Percentiles rank a stretch among this genome's conserved stretches.
phyloP scores from a whole-genome alignment of 2,888 invertebrate genomes.

The Steinernema scapterisci region DNA sequence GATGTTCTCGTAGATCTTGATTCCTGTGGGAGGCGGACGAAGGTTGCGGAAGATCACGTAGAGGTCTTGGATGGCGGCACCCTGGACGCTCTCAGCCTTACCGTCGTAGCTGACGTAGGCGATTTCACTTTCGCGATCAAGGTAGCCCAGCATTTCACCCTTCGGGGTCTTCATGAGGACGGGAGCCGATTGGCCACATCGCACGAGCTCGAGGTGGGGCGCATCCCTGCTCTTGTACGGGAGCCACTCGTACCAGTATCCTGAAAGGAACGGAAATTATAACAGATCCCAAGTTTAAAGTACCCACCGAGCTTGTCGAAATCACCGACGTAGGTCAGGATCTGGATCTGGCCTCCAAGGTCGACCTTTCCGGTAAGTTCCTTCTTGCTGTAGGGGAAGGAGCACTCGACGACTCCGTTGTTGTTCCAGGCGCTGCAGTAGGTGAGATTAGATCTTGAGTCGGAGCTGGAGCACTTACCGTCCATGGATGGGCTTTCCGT shows the following conservation, averaged over 20 bases:
- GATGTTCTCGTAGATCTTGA: conserved; percentile 50
- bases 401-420: conserved; percentile 56
- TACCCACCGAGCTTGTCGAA: conserved; percentile 44
- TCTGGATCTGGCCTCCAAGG: conserved; percentile 56
- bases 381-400: conserved; percentile 52
- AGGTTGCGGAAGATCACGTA: conserved; percentile 53
- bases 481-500: conserved; percentile 56
- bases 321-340: conserved; percentile 54
- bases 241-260: conserved; percentile 57
- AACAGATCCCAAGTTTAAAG: too few relatives aligned
- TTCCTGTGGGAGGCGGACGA: conserved; percentile 51
- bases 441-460: background rate
- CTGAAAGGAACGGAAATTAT: too few relatives aligned
- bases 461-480: conserved; percentile 30
- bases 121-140: conserved; percentile 50
- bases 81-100: conserved; percentile 47
- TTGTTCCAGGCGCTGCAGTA: conserved; percentile 48
- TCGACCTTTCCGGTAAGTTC: conserved; percentile 53
- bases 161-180: conserved; percentile 47
- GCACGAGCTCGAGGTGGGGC: conserved; percentile 40
- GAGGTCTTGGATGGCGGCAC: conserved; percentile 47
- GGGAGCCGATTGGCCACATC: conserved; percentile 55
- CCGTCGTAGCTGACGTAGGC: conserved; percentile 48
- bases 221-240: conserved; percentile 45
- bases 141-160: conserved; percentile 43